These are phyloP conservation scores for Ceratosolen solmsi DNA, from an alignment of 1,140 invertebrate species.

Conservation along the genomic window DNA sequence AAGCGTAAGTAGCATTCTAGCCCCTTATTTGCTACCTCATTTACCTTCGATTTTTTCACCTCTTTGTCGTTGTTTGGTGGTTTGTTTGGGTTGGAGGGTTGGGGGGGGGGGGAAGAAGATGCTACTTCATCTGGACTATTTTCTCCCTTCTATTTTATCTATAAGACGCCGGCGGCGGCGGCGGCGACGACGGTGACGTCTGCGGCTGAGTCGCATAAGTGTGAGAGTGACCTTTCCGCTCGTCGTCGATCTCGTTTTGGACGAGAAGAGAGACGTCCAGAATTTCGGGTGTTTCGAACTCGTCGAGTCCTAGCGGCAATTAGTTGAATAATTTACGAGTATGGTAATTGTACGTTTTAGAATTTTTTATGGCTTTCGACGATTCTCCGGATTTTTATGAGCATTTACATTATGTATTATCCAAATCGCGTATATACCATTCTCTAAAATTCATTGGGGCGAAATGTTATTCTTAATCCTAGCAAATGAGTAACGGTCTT, in stretches of 20 bases:
- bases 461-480: neutral
- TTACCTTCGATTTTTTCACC: neutral
- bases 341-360: slow-evolving; percentile 18
- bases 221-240: neutral
- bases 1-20: neutral
- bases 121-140: slow-evolving; percentile 3
- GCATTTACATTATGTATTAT: slow-evolving; percentile 15
- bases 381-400: neutral
- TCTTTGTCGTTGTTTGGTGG: slow-evolving; percentile 10
- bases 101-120: neutral
- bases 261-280: neutral
- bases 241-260: neutral
- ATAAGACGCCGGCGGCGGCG: too few relatives aligned
- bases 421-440: neutral
- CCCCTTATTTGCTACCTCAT: slow-evolving; percentile 4
- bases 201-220: neutral
- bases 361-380: slow-evolving; percentile 18
- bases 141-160: neutral
- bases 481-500: neutral
- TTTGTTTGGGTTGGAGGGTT: neutral
- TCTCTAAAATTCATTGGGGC: neutral
- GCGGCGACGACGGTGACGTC: too few relatives aligned
- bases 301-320: slow-evolving; percentile 3
- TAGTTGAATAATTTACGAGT: slow-evolving; percentile 32
- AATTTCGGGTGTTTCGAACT: slow-evolving; percentile 6